Evolutionary conservation across 2,113 vertebrate species (phyloP).

Genomic region (Epinephelus cyanopodus): DNA sequence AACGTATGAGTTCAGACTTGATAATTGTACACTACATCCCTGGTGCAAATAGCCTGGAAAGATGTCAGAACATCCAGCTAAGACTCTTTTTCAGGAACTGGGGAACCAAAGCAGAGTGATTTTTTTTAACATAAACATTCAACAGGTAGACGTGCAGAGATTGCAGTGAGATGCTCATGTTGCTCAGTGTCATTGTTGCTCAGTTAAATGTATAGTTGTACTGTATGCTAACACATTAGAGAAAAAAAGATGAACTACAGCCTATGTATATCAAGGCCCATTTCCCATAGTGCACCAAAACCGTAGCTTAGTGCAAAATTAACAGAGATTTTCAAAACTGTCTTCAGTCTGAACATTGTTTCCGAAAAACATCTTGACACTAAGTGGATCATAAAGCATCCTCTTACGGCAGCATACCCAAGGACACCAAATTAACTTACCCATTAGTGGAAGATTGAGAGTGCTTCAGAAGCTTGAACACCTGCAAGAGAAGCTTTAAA

Average conservation of each 20-base stretch:
- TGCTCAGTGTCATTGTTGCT: background rate
- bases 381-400: background rate
- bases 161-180: background rate
- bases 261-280: background rate
- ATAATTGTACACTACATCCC: background rate
- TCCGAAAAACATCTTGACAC: slow-evolving; percentile 5
- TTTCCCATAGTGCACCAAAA: background rate
- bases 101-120: background rate
- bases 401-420: background rate
- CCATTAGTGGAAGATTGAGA: background rate
- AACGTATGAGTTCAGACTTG: background rate
- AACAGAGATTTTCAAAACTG: background rate
- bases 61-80: background rate
- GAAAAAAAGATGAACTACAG: background rate
- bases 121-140: background rate
- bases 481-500: slow-evolving; percentile 1
- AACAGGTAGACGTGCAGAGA: background rate
- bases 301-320: background rate
- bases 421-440: background rate
- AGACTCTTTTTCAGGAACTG: background rate
- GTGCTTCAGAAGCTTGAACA: background rate
- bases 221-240: background rate
- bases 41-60: background rate
- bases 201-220: background rate
- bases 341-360: background rate